Percentiles rank a stretch among this genome's conserved stretches.
These are phyloP conservation scores for Lethrus apterus DNA, from an alignment of 1,140 invertebrate species.

Conservation along the genomic window DNA sequence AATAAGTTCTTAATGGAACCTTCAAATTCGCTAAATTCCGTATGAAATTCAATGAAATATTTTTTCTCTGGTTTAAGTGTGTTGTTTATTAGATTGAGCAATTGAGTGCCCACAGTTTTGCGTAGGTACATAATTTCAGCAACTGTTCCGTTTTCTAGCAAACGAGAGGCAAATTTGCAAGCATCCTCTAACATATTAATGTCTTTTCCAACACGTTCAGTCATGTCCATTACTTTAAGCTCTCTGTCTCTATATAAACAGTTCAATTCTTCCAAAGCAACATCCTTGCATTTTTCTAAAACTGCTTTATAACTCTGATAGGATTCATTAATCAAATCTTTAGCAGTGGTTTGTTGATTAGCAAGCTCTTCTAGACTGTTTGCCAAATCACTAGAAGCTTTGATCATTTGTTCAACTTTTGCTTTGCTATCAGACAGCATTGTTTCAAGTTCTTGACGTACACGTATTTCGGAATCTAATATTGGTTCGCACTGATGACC, in stretches of 20 bases:
- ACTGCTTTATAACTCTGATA: constrained; percentile 76
- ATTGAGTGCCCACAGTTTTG: constrained; percentile 64
- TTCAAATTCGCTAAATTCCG: constrained; percentile 73
- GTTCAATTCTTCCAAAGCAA: constrained; percentile 66
- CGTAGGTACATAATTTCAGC: constrained; percentile 76
- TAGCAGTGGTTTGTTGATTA: constrained; percentile 77
- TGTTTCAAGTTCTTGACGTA: constrained; percentile 66
- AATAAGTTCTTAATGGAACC: constrained; percentile 28
- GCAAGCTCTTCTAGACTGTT: constrained; percentile 77
- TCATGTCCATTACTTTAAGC: constrained; percentile 59
- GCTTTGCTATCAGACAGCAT: constrained; percentile 64
- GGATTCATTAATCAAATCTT: constrained; percentile 74
- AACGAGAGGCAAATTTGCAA: constrained; percentile 69
- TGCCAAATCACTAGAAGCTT: constrained; percentile 62
- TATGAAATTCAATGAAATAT: constrained; percentile 74
- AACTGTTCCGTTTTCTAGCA: constrained; percentile 73
- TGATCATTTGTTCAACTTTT: constrained; percentile 67
- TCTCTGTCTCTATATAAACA: constrained; percentile 76
- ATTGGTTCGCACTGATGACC: constrained; percentile 71
- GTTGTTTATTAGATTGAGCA: constrained; percentile 69
- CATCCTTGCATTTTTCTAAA: constrained; percentile 71
- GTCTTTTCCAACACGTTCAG: constrained; percentile 64
- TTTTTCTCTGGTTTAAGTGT: constrained; percentile 66
- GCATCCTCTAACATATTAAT: constrained; percentile 61
- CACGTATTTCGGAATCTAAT: constrained; percentile 61